These are phyloP conservation scores for Archips xylosteana DNA, from an alignment of 2,888 invertebrate genomes.

Conservation along the genomic window DNA sequence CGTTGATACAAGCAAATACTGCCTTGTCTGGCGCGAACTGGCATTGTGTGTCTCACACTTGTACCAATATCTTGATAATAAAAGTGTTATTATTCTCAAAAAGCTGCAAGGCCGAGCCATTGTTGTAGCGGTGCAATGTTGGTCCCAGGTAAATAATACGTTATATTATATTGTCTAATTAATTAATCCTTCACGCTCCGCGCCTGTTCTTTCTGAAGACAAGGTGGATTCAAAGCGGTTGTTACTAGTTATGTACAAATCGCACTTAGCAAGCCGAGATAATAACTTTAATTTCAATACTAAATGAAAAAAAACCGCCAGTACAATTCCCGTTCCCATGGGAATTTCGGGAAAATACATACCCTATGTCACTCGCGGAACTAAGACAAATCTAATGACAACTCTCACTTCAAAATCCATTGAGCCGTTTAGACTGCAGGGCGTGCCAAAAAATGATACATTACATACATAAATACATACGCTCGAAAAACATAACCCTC, in stretches of 20 bases:
- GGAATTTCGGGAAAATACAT: no score
- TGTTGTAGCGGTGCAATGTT: conserved; percentile 35
- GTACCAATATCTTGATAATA: conserved; percentile 35
- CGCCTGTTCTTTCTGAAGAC: conserved; percentile 28
- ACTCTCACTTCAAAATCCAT: no score
- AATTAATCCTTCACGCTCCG: conserved; percentile 38
- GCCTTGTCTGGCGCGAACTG: conserved; percentile 17
- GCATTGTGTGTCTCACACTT: conserved; percentile 27
- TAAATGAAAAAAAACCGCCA: no score
- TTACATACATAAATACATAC: no score
- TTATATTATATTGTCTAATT: conserved; percentile 39
- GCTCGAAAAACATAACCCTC: no score
- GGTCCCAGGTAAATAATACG: conserved; percentile 33
- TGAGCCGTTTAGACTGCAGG: no score
- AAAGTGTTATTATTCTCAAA: conserved; percentile 35
- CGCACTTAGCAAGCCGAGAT: no score
- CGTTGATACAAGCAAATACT: conserved; percentile 24
- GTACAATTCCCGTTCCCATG: no score
- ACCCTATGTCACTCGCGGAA: no score
- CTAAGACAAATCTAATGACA: no score
- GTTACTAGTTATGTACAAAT: not conserved
- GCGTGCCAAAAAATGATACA: no score
- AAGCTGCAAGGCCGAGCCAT: conserved; percentile 37
- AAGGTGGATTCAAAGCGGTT: conserved; percentile 1
- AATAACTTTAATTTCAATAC: no score